Evolutionary conservation across 2,888 invertebrate species (phyloP).

Genomic region (Spisula subtruncata): DNA sequence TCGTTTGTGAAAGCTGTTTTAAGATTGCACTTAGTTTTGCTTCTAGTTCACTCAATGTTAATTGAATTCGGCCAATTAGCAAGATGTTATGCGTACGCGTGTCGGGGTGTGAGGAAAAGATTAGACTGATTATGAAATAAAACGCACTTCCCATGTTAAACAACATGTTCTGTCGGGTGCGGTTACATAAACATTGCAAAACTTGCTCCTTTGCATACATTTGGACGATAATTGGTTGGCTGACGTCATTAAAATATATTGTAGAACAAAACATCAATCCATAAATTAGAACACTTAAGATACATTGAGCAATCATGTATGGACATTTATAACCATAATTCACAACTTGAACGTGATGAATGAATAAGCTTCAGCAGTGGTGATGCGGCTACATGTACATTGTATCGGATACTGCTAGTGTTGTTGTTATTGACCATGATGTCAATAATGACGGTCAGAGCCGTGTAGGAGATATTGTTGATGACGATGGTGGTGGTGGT

Average conservation of each 20-base stretch:
- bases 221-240: background rate
- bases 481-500: too few species aligned
- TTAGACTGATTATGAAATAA: background rate
- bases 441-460: too few species aligned
- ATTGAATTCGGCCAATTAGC: background rate
- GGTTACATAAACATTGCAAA: constrained; percentile 22
- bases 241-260: background rate
- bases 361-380: too few species aligned
- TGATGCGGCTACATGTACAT: too few species aligned
- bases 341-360: too few species aligned
- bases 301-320: background rate
- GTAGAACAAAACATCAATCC: background rate
- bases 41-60: background rate
- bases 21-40: too few species aligned
- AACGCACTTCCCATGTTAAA: background rate
- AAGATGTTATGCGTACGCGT: background rate
- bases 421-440: too few species aligned
- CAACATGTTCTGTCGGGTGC: constrained; percentile 1
- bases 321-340: background rate
- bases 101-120: background rate
- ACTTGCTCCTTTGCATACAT: background rate
- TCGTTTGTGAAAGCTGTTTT: too few species aligned
- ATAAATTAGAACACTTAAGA: background rate
- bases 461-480: too few species aligned
- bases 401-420: too few species aligned